These are phyloP conservation scores for Battus philenor DNA, from an alignment of 1,140 invertebrate species.

Conservation along the genomic window DNA sequence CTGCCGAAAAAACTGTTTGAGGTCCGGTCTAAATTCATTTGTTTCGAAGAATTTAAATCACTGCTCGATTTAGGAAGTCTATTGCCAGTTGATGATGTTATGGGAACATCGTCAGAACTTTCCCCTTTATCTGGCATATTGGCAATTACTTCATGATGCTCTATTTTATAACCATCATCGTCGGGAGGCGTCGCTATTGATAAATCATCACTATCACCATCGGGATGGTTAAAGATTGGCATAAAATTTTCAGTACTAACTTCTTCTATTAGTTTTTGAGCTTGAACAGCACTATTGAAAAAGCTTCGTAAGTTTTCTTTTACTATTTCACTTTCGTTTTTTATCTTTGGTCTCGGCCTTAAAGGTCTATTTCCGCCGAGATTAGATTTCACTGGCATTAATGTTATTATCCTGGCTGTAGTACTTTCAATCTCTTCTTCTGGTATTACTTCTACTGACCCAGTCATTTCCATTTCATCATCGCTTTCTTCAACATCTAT, in stretches of 20 bases:
- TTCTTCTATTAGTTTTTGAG: slow-evolving; percentile 40
- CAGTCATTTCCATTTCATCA: slow-evolving; percentile 42
- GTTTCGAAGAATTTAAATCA: slow-evolving; percentile 31
- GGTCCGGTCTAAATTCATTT: slow-evolving; percentile 17
- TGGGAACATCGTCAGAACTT: slow-evolving; percentile 7
- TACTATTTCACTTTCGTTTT: slow-evolving; percentile 35
- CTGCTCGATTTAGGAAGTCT: slow-evolving; percentile 60
- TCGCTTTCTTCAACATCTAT: slow-evolving; percentile 32
- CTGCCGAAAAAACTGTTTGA: slow-evolving; percentile 25
- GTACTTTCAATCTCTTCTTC: slow-evolving; percentile 62
- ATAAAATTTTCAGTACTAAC: slow-evolving; percentile 34
- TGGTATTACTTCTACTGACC: slow-evolving; percentile 57
- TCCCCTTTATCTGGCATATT: slow-evolving; percentile 28
- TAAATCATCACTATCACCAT: slow-evolving; percentile 7
- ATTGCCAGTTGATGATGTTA: slow-evolving; percentile 33
- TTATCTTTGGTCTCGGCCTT: slow-evolving; percentile 71
- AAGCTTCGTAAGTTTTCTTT: slow-evolving; percentile 48
- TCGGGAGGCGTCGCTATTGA: slow-evolving; percentile 4
- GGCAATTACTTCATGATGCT: slow-evolving; percentile 17
- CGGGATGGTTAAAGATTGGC: slow-evolving; percentile 24
- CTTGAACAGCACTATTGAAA: slow-evolving; percentile 39
- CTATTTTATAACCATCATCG: slow-evolving; percentile 15
- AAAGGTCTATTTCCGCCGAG: slow-evolving; percentile 76
- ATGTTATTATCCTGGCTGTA: slow-evolving; percentile 71
- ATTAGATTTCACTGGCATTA: slow-evolving; percentile 80